A percentile compares a stretch with the other conserved stretches of the same genome.
These are phyloP conservation scores for Tetragonula clypearis DNA, from an alignment of 1,140 invertebrate genomes.

Conservation along the genomic window DNA sequence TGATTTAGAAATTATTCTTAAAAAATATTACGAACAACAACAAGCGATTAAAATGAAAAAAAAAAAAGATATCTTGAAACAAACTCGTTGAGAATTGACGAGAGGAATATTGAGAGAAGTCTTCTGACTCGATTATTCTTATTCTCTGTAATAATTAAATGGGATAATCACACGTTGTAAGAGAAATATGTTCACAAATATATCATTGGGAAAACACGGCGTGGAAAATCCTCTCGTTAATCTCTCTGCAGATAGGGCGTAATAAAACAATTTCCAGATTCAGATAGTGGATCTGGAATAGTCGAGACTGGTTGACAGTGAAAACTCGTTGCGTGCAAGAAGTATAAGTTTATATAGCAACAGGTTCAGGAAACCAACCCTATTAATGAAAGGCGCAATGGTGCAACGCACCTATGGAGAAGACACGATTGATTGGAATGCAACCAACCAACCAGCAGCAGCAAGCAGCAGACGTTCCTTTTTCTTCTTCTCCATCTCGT, in stretches of 20 bases:
- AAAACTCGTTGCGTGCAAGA: constrained; percentile 46
- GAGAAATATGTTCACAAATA: not conserved
- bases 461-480: not conserved
- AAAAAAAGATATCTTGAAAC: not conserved
- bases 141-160: not conserved
- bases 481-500: not conserved
- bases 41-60: not conserved
- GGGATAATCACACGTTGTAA: too few relatives aligned
- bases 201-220: not conserved
- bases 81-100: not conserved
- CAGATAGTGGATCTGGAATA: constrained; percentile 15
- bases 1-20: not conserved
- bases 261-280: not conserved
- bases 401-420: constrained; percentile 34
- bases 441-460: not conserved
- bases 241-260: not conserved
- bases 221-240: not conserved
- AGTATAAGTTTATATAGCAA: constrained; percentile 47
- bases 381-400: constrained; percentile 43
- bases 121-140: not conserved
- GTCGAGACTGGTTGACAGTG: constrained; percentile 28
- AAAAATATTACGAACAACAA: not conserved
- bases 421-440: constrained; percentile 49
- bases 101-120: not conserved
- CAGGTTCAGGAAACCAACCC: constrained; percentile 48